Evolutionary conservation across 2,113 vertebrate species (phyloP).

Genomic region (Bolborhynchus lineola): DNA sequence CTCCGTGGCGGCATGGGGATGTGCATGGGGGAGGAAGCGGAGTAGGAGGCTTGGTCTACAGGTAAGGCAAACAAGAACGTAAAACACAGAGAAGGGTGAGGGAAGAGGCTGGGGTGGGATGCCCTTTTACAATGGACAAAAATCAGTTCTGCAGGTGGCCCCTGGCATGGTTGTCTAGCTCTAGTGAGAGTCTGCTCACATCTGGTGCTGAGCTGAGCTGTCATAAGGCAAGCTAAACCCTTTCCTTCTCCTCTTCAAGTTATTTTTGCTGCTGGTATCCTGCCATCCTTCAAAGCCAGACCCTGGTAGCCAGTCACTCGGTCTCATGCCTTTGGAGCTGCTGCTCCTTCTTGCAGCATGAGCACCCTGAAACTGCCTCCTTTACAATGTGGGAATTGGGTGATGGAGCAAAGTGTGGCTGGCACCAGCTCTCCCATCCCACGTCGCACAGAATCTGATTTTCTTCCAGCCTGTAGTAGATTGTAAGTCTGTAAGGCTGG

Average conservation of each 20-base stretch:
- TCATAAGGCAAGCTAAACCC: not conserved
- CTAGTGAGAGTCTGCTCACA: not conserved
- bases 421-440: not conserved
- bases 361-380: not conserved
- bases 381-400: not conserved
- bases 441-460: not conserved
- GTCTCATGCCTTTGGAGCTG: not conserved
- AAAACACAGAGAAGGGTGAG: not conserved
- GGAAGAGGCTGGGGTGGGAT: not conserved
- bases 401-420: not conserved
- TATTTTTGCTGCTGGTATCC: not conserved
- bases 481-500: not conserved
- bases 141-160: not conserved
- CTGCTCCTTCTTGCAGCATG: not conserved
- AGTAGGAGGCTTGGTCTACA: not conserved
- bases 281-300: not conserved
- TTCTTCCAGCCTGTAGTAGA: not conserved
- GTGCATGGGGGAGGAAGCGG: not conserved
- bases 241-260: not conserved
- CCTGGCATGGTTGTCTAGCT: not conserved
- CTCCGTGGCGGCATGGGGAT: not conserved
- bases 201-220: not conserved
- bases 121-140: not conserved
- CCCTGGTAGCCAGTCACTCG: not conserved
- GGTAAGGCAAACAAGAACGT: not conserved